Percentiles rank a stretch among this genome's conserved stretches.
Evolutionary conservation across 1,140 invertebrate genomes (phyloP).

Genomic region (Meloidogyne floridensis): DNA sequence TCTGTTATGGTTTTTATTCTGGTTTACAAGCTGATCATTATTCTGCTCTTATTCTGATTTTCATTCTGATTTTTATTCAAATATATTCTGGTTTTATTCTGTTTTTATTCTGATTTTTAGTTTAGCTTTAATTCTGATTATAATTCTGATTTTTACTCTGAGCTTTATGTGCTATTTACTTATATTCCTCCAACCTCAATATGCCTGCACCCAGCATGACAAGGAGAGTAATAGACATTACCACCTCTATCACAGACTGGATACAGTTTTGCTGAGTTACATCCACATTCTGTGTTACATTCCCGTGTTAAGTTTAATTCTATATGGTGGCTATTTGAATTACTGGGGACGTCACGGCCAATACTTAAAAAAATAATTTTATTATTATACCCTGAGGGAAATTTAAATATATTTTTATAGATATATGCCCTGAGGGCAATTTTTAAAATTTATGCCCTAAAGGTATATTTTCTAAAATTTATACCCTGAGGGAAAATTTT

Average conservation of each 20-base stretch:
- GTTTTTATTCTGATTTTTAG: too few species aligned
- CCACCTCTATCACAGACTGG: slow-evolving; percentile 62
- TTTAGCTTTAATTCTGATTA: too few species aligned
- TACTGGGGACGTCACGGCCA: slow-evolving; percentile 20
- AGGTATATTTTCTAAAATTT: not conserved
- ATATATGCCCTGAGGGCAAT: too few species aligned
- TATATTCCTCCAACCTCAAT: not conserved
- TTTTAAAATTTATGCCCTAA: too few species aligned
- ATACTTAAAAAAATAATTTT: slow-evolving; percentile 4
- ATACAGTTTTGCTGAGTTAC: slow-evolving; percentile 59
- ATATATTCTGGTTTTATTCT: too few species aligned
- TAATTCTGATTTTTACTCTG: slow-evolving; percentile 16
- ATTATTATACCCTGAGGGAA: too few species aligned
- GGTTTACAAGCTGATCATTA: too few species aligned
- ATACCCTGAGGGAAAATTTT: too few species aligned
- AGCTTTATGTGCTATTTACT: slow-evolving; percentile 34
- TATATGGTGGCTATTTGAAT: not conserved
- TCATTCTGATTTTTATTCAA: too few species aligned
- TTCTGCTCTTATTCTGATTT: too few species aligned
- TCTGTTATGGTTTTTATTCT: too few species aligned
- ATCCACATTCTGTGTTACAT: slow-evolving; percentile 61
- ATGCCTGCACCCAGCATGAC: slow-evolving; percentile 61
- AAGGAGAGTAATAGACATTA: slow-evolving; percentile 60
- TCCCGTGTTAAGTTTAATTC: slow-evolving; percentile 60
- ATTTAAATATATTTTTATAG: too few species aligned